phyloP scores from a whole-genome alignment of 1,140 invertebrate genomes.

The Macrotrachela quadricornifera region DNA sequence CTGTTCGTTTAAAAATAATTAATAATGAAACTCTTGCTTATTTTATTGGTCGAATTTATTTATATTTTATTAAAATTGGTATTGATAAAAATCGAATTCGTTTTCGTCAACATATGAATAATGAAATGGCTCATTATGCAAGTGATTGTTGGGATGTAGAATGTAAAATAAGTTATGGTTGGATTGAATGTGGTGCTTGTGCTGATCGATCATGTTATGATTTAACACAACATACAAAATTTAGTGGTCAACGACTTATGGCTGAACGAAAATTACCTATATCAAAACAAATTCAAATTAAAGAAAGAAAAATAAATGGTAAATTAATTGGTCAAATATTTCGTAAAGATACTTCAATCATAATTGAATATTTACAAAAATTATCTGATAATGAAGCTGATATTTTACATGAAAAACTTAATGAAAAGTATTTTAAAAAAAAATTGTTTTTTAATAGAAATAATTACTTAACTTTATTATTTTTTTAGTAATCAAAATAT shows the following conservation, averaged over 20 bases:
- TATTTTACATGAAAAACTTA: no score
- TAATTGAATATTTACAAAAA: no score
- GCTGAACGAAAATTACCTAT: slow-evolving; percentile 67
- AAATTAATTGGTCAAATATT: no score
- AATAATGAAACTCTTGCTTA: slow-evolving; percentile 92
- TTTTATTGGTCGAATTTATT: slow-evolving; percentile 81
- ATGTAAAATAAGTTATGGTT: slow-evolving; percentile 75
- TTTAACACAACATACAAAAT: slow-evolving; percentile 70
- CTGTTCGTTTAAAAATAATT: slow-evolving; percentile 37
- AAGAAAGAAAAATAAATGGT: no score
- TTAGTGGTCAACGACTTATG: slow-evolving; percentile 65
- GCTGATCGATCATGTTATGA: slow-evolving; percentile 94
- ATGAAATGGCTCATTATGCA: slow-evolving; percentile 99
- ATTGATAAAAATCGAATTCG: slow-evolving; percentile 60
- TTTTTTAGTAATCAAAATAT: no score
- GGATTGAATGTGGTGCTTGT: slow-evolving; percentile 97
- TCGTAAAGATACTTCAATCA: no score
- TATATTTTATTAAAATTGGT: slow-evolving; percentile 66
- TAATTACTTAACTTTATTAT: no score
- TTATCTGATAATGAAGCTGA: no score
- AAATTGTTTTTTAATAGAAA: no score
- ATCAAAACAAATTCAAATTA: slow-evolving; percentile 29
- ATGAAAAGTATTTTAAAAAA: no score
- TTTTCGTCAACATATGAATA: slow-evolving; percentile 91
- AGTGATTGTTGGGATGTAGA: slow-evolving; percentile 97